Conservation (phyloP, 1,140 invertebrate species). For the Caerostris extrusa region DNA sequence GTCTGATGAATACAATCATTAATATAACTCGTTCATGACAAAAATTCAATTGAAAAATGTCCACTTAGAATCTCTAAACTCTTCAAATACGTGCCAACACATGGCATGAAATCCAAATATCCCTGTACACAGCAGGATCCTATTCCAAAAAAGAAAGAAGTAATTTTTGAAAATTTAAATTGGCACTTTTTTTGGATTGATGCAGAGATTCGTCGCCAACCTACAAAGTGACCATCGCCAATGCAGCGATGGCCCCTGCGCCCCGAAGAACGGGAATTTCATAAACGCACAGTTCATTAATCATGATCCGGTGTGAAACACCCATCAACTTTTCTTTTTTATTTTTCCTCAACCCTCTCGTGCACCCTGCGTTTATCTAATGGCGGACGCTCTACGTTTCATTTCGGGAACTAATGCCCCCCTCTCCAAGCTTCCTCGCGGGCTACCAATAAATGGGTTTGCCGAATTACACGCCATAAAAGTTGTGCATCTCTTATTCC, state of each 20-base stretch:
- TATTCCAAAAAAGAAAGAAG: too few relatives aligned
- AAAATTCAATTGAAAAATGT: too few relatives aligned
- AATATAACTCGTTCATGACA: too few relatives aligned
- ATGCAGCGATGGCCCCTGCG: not conserved
- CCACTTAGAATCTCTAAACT: too few relatives aligned
- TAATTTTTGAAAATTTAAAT: too few relatives aligned
- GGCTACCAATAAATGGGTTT: not conserved
- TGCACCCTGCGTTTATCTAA: not conserved
- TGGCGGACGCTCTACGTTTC: slow-evolving; percentile 11
- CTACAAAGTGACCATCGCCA: not conserved
- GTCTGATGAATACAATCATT: too few relatives aligned
- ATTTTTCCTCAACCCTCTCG: not conserved
- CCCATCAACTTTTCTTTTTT: slow-evolving; percentile 36
- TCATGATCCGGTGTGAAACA: slow-evolving; percentile 64
- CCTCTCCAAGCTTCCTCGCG: not conserved
- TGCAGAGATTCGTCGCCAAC: not conserved
- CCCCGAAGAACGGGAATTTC: slow-evolving; percentile 21
- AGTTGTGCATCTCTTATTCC: not conserved
- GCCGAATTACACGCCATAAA: slow-evolving; percentile 8
- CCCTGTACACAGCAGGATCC: too few relatives aligned
- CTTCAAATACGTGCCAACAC: too few relatives aligned
- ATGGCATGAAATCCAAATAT: too few relatives aligned
- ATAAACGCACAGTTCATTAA: slow-evolving; percentile 69
- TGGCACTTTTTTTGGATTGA: too few relatives aligned
- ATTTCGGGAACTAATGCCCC: slow-evolving; percentile 8